These are phyloP conservation scores for Conus betulinus DNA, from an alignment of 1,140 invertebrate species.

Conservation along the genomic window DNA sequence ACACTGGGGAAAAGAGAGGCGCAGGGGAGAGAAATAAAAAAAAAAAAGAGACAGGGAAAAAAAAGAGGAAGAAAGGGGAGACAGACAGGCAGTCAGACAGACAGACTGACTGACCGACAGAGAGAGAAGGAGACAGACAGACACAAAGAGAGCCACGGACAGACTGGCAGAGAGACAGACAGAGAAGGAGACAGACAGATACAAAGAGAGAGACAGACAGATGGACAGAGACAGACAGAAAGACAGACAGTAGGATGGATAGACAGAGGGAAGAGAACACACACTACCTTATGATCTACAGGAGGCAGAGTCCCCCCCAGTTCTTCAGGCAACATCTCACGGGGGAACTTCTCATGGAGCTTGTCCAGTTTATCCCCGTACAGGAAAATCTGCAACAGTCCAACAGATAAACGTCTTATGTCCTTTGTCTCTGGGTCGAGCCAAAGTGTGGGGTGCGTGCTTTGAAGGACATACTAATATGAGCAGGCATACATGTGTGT, in stretches of 20 bases:
- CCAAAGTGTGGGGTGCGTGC: too few relatives aligned
- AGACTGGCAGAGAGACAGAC: not conserved
- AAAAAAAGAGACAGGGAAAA: too few relatives aligned
- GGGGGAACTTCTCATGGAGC: slow-evolving; percentile 57
- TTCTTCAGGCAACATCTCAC: slow-evolving; percentile 58
- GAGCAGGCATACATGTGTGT: too few relatives aligned
- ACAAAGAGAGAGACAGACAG: not conserved
- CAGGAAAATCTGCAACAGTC: slow-evolving; percentile 59
- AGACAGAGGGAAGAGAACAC: not conserved
- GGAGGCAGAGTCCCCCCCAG: slow-evolving; percentile 57
- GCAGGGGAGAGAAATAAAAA: too few relatives aligned
- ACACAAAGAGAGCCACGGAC: not conserved
- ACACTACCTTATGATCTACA: not conserved
- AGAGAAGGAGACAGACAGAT: not conserved
- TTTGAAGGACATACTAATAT: too few relatives aligned
- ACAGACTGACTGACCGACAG: too few relatives aligned
- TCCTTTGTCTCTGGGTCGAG: too few relatives aligned
- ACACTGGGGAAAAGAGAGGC: too few relatives aligned
- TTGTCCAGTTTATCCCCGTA: slow-evolving; percentile 55
- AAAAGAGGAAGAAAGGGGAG: too few relatives aligned
- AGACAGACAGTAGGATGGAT: not conserved
- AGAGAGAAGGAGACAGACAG: not conserved
- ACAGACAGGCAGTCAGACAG: too few relatives aligned
- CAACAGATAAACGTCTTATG: not conserved
- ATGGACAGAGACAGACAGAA: not conserved